Conservation (phyloP, 2,113 vertebrate genomes). For the Trochalopteron elliotii region DNA sequence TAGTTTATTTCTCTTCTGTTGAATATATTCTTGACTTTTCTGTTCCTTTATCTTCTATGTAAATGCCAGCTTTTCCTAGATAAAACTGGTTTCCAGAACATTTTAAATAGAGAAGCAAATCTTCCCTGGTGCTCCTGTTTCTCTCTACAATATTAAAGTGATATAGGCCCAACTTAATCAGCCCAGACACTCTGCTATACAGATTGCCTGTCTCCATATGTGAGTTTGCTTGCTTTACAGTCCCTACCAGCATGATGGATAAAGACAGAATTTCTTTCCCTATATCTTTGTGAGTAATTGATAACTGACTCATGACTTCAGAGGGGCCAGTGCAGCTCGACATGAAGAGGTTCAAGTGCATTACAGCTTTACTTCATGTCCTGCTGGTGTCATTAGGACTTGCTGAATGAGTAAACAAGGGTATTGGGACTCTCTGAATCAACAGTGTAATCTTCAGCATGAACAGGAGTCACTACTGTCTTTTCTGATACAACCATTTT, state of each 20-base stretch:
- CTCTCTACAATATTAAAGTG: not conserved
- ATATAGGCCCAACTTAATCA: not conserved
- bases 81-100: not conserved
- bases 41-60: not conserved
- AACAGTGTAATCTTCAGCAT: not conserved
- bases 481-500: not conserved
- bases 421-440: not conserved
- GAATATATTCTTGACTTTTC: not conserved
- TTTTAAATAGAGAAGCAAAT: not conserved
- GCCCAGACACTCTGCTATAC: not conserved
- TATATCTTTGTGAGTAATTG: not conserved
- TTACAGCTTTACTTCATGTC: not conserved
- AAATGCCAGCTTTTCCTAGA: not conserved
- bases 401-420: not conserved
- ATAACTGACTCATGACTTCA: not conserved
- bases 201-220: not conserved
- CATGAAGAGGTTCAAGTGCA: not conserved
- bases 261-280: not conserved
- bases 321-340: not conserved
- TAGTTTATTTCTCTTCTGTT: not conserved
- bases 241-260: not conserved
- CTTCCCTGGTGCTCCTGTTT: not conserved
- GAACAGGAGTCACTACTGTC: not conserved
- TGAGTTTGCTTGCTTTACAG: not conserved
- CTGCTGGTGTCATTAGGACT: not conserved